A percentile compares a stretch with the other conserved stretches of the same genome.
phyloP scores from a whole-genome alignment of 2,888 invertebrate species.

The Sinohyriopsis cumingii region DNA sequence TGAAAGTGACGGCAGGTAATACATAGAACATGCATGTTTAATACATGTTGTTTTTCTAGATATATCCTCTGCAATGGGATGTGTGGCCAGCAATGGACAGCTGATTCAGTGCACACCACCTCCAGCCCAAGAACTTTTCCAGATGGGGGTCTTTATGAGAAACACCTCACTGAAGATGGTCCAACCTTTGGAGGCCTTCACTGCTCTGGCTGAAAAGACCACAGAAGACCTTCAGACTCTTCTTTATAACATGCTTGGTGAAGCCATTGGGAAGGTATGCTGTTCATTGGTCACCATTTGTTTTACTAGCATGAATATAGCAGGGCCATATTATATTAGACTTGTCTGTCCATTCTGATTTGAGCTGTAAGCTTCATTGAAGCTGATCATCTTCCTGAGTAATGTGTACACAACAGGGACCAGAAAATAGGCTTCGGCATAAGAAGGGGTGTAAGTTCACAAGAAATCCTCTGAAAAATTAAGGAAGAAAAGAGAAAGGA shows the following conservation, averaged over 20 bases:
- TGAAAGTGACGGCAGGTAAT: too few species aligned
- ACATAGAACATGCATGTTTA: too few species aligned
- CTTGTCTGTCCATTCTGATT: too few species aligned
- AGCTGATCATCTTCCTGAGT: too few species aligned
- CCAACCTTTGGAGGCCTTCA: slow-evolving; percentile 31
- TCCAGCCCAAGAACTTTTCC: slow-evolving; percentile 6
- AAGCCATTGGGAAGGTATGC: slow-evolving; percentile 32
- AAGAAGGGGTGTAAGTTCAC: too few species aligned
- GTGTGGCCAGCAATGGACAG: slow-evolving; percentile 31
- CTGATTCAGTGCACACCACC: slow-evolving; percentile 35
- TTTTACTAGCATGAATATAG: not conserved
- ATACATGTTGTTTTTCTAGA: slow-evolving; percentile 7
- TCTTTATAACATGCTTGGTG: slow-evolving; percentile 34
- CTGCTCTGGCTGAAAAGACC: slow-evolving; percentile 20
- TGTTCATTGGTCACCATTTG: not conserved
- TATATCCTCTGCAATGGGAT: slow-evolving; percentile 13
- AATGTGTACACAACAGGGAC: too few species aligned
- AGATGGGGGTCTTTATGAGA: slow-evolving; percentile 14
- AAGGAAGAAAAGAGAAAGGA: too few species aligned
- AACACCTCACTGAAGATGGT: slow-evolving; percentile 24
- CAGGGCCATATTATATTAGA: not conserved
- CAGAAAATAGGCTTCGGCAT: too few species aligned
- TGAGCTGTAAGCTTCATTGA: too few species aligned
- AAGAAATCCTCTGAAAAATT: too few species aligned
- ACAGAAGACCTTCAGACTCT: slow-evolving; percentile 32